These are phyloP conservation scores for Copsychus sechellarum DNA, from an alignment of 2,113 vertebrate species.

Conservation along the genomic window DNA sequence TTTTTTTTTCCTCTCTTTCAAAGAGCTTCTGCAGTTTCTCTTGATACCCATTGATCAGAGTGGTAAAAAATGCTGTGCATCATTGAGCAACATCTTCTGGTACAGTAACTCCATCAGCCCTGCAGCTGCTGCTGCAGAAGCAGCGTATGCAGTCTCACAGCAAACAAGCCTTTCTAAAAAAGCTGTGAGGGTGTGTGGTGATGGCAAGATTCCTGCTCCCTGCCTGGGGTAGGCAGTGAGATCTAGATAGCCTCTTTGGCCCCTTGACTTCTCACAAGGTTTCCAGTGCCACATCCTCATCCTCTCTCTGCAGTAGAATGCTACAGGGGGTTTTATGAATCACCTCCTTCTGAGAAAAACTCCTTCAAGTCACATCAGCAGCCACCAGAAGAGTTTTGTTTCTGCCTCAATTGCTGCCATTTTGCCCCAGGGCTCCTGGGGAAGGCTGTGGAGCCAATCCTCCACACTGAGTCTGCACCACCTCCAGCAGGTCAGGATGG, in stretches of 20 bases:
- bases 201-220: accelerated
- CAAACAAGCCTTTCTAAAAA: not conserved
- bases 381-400: not conserved
- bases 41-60: not conserved
- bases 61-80: not conserved
- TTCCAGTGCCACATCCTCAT: not conserved
- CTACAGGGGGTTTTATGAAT: not conserved
- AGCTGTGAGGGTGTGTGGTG: not conserved
- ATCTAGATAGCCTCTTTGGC: not conserved
- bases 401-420: accelerated
- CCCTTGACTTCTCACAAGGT: not conserved
- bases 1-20: not conserved
- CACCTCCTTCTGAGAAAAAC: not conserved
- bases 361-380: not conserved
- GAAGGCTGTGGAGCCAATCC: not conserved
- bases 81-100: not conserved
- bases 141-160: accelerated
- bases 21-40: not conserved
- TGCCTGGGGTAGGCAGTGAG: not conserved
- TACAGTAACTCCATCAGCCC: not conserved
- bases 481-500: not conserved
- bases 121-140: not conserved
- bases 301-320: not conserved
- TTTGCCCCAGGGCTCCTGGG: not conserved
- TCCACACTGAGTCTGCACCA: not conserved